A percentile compares a stretch with the other conserved stretches of the same genome.
Conservation (phyloP, 1,140 invertebrate genomes). For the Vanessa tameamea region DNA sequence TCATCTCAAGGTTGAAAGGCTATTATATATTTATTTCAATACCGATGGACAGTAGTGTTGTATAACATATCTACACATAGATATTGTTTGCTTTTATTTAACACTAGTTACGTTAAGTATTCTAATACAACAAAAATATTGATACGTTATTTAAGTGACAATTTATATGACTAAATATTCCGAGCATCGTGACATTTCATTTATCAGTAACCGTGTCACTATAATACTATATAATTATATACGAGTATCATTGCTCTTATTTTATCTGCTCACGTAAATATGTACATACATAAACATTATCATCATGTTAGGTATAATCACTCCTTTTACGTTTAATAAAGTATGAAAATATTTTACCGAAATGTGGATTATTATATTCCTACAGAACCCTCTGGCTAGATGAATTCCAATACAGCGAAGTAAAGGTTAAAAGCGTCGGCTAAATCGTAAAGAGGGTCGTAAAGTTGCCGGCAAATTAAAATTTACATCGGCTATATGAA, state of each 20-base stretch:
- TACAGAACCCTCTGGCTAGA: conserved; percentile 46
- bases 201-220: conserved; percentile 22
- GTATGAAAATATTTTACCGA: conserved; percentile 14
- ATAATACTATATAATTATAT: no score
- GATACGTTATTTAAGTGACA: not conserved
- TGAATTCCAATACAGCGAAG: conserved; percentile 62
- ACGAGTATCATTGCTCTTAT: conserved; percentile 24
- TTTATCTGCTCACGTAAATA: conserved; percentile 23
- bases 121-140: no score
- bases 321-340: conserved; percentile 13
- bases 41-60: no score
- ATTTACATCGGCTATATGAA: conserved; percentile 78
- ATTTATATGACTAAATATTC: not conserved
- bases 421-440: conserved; percentile 72
- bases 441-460: conserved; percentile 76
- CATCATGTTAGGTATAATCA: conserved; percentile 25
- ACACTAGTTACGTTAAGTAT: not conserved
- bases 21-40: no score
- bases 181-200: conserved; percentile 15
- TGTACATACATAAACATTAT: conserved; percentile 17
- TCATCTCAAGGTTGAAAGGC: no score
- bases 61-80: not conserved
- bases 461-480: conserved; percentile 77
- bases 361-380: conserved; percentile 28
- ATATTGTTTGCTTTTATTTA: not conserved